These are phyloP conservation scores for Drosophila bipectinata DNA, from an alignment of 1,140 invertebrate species.

Conservation along the genomic window DNA sequence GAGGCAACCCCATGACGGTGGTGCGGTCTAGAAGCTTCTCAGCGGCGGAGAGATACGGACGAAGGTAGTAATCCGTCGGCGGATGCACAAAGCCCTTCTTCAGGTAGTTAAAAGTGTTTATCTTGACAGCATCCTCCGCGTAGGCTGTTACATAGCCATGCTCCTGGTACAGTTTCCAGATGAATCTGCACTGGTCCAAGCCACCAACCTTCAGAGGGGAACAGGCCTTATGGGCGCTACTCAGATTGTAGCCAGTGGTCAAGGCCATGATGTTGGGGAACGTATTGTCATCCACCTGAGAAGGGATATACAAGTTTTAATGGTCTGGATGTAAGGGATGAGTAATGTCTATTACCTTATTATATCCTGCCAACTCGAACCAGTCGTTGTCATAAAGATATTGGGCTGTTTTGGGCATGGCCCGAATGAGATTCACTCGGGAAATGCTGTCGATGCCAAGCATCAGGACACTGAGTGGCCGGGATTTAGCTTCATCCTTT, in stretches of 20 bases:
- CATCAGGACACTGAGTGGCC: slow-evolving; percentile 86
- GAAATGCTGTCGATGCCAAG: slow-evolving; percentile 94
- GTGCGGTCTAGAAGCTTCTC: slow-evolving; percentile 85
- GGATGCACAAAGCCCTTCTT: slow-evolving; percentile 90
- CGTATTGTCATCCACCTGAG: slow-evolving; percentile 89
- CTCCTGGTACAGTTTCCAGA: slow-evolving; percentile 91
- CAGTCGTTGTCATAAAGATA: slow-evolving; percentile 87
- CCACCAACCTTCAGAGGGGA: slow-evolving; percentile 84
- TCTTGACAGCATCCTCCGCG: slow-evolving; percentile 90
- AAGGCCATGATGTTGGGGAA: slow-evolving; percentile 93
- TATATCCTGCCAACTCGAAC: slow-evolving; percentile 85
- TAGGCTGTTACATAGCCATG: slow-evolving; percentile 91
- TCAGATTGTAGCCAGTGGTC: slow-evolving; percentile 87
- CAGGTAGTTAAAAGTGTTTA: slow-evolving; percentile 92
- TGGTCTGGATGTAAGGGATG: neutral
- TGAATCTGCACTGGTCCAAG: slow-evolving; percentile 88
- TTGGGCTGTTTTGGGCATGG: slow-evolving; percentile 89
- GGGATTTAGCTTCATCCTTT: neutral
- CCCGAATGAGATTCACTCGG: slow-evolving; percentile 89
- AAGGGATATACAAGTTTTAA: neutral
- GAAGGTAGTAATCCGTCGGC: slow-evolving; percentile 93
- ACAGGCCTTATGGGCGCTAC: slow-evolving; percentile 84
- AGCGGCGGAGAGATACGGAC: slow-evolving; percentile 89
- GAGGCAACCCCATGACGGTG: slow-evolving; percentile 78
- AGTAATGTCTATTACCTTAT: slow-evolving; percentile 82